Percentiles rank a stretch among this genome's conserved stretches.
Evolutionary conservation across 2,797 vertebrate genomes (phyloP).

Genomic region (Enteromius treurensis): DNA sequence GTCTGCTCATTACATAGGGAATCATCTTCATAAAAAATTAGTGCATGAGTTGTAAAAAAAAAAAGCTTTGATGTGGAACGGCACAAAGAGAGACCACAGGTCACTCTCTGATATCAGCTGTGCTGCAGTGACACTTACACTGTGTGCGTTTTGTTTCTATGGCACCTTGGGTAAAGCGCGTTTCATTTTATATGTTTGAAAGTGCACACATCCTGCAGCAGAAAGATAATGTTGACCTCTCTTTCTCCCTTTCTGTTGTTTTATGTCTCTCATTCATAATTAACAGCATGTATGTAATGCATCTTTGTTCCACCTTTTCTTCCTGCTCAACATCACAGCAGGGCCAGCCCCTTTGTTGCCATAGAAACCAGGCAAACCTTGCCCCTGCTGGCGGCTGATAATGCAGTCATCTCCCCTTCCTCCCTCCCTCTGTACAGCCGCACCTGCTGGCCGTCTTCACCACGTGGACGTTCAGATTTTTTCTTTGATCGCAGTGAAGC

Average conservation of each 20-base stretch:
- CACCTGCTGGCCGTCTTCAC: constrained; percentile 28
- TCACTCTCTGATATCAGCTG: constrained; percentile 4
- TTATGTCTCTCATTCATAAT: constrained; percentile 73
- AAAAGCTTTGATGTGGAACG: not conserved
- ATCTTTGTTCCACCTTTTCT: constrained; percentile 62
- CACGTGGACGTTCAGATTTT: not conserved
- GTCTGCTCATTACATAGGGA: not conserved
- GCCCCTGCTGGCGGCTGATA: constrained; percentile 73
- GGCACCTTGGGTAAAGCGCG: constrained; percentile 51
- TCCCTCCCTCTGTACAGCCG: not conserved
- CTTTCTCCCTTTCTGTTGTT: not conserved
- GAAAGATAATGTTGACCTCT: constrained; percentile 15
- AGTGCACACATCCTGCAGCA: constrained; percentile 19
- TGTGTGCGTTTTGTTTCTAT: constrained; percentile 38
- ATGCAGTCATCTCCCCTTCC: constrained; percentile 45
- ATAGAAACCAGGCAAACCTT: constrained; percentile 65
- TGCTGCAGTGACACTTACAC: not conserved
- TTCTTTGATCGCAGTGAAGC: constrained; percentile 13
- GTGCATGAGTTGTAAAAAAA: not conserved
- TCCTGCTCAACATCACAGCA: constrained; percentile 66
- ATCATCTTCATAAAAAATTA: not conserved
- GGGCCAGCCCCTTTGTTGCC: constrained; percentile 66
- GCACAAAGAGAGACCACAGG: not conserved
- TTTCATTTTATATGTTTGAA: constrained; percentile 54
- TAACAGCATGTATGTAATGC: constrained; percentile 61